Percentiles rank a stretch among this genome's conserved stretches.
These are phyloP conservation scores for Bombus huntii DNA, from an alignment of 1,140 invertebrate genomes.

Conservation along the genomic window DNA sequence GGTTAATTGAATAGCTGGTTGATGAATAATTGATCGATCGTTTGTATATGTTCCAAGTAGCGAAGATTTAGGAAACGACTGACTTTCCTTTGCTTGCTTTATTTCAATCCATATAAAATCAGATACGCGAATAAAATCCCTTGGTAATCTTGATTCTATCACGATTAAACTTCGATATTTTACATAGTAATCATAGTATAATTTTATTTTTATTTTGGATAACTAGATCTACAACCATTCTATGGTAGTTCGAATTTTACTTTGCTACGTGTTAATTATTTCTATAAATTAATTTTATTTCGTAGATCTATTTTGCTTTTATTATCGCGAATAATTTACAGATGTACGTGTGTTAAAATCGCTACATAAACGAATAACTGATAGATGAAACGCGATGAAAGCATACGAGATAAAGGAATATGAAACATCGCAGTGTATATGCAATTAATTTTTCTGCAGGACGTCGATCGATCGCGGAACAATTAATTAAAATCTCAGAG, in stretches of 20 bases:
- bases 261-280: too few relatives aligned
- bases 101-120: background rate
- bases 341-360: too few relatives aligned
- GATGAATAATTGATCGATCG: background rate
- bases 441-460: background rate
- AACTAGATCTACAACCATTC: background rate
- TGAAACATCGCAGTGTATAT: background rate
- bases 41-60: background rate
- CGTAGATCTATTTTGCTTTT: background rate
- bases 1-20: too few relatives aligned
- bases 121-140: too few relatives aligned
- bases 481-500: constrained; percentile 22
- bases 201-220: background rate
- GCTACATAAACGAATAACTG: too few relatives aligned
- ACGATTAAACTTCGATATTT: too few relatives aligned
- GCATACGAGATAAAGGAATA: background rate
- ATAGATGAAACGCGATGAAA: too few relatives aligned
- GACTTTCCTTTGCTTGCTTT: background rate
- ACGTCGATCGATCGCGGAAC: background rate
- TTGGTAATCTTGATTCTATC: too few relatives aligned
- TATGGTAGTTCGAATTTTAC: too few relatives aligned
- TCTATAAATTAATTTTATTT: background rate
- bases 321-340: too few relatives aligned
- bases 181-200: too few relatives aligned
- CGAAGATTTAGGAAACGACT: background rate